Percentiles rank a stretch among this genome's conserved stretches.
Conservation (phyloP, 2,797 vertebrate species). For the Myiotriccus ornatus region DNA sequence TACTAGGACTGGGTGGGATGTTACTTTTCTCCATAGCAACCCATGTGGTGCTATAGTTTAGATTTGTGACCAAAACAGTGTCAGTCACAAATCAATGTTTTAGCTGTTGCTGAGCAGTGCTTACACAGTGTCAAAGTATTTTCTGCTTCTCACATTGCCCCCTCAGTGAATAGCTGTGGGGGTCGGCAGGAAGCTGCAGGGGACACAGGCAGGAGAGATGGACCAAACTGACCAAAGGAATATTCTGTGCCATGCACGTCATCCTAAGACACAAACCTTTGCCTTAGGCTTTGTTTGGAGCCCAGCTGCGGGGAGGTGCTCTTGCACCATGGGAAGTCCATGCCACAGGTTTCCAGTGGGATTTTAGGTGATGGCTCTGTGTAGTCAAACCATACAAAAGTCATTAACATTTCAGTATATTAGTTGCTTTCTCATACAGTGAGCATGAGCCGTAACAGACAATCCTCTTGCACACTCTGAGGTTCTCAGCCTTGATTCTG, state of each 20-base stretch:
- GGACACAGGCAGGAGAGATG: background rate
- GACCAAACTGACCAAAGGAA: background rate
- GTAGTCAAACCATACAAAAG: background rate
- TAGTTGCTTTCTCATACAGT: background rate
- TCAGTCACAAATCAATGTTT: background rate
- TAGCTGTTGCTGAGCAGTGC: background rate
- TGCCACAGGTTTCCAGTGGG: background rate
- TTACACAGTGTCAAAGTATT: background rate
- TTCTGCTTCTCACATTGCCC: background rate
- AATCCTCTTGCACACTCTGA: background rate
- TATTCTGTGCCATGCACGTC: accelerated
- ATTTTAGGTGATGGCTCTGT: background rate
- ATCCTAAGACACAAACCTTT: background rate
- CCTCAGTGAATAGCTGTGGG: accelerated
- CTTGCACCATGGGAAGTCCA: background rate
- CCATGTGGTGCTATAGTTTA: background rate
- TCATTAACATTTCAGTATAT: background rate
- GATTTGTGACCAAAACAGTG: background rate
- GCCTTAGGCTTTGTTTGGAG: background rate
- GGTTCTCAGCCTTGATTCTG: background rate
- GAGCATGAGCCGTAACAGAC: background rate
- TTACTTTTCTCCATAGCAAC: background rate
- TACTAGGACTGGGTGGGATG: background rate
- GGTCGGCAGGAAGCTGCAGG: background rate
- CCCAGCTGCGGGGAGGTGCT: background rate